Percentiles rank a stretch among this genome's conserved stretches.
Evolutionary conservation across 2,113 vertebrate species (phyloP).

Genomic region (Coptodon rendalli): DNA sequence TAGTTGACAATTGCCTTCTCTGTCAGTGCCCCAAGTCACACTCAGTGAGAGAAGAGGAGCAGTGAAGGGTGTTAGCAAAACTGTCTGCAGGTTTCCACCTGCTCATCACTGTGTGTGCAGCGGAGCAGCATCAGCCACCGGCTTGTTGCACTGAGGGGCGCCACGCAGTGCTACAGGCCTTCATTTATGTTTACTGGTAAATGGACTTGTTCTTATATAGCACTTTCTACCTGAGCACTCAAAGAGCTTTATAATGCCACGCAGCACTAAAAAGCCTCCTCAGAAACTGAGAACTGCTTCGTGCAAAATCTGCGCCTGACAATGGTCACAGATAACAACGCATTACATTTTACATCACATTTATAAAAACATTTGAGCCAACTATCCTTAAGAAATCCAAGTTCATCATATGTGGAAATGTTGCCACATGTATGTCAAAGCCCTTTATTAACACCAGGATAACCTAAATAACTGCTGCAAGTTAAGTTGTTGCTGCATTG

Average conservation of each 20-base stretch:
- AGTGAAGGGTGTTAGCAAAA: not conserved
- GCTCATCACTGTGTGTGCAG: not conserved
- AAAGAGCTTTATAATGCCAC: not conserved
- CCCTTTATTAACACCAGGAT: not conserved
- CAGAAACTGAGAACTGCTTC: not conserved
- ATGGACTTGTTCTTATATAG: not conserved
- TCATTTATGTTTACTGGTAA: not conserved
- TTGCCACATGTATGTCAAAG: not conserved
- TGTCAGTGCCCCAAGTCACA: not conserved
- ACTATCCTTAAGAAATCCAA: not conserved
- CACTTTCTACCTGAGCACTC: not conserved
- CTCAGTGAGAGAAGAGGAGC: not conserved
- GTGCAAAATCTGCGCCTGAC: not conserved
- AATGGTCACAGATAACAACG: not conserved
- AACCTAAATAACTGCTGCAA: not conserved
- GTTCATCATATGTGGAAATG: not conserved
- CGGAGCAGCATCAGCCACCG: not conserved
- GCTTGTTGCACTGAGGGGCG: not conserved
- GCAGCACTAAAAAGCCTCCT: not conserved
- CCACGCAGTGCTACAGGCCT: not conserved
- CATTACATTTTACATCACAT: not conserved
- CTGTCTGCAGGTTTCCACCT: not conserved
- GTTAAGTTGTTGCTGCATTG: not conserved
- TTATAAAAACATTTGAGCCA: not conserved
- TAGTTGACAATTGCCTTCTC: not conserved